Evolutionary conservation across 2,113 vertebrate genomes (phyloP), one percentile per base, ranked within the genome.

Genomic region (Pollachius pollachius): DNA sequence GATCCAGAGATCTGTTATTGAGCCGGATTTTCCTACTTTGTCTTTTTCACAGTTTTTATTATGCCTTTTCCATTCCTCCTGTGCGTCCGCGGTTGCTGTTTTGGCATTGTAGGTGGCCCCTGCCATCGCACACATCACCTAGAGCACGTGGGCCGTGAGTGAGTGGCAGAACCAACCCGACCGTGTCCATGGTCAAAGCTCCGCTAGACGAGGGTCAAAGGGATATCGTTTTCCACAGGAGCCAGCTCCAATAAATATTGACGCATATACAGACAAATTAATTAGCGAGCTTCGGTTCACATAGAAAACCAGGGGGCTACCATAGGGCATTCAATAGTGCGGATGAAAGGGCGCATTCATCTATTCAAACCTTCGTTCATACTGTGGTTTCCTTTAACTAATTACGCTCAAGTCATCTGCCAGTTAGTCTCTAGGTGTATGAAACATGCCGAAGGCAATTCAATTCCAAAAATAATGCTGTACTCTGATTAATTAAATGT

Each of bases 181-280:
- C 41, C 41, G 11, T 12, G 12, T 48, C 41, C 11, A 8, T 48
- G 41, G 41, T 48, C 41, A 9, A 13, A 9, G 41, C 41, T 23
- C 41, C 41, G 41, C 12, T 9, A 2, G 41, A 13, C 9, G 41
- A 48, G 41, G 41, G 41, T 48, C 41, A 48, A 48, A 48, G 41
- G 37, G 76, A 86, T 64, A 72, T 19, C 63, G 64, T 71, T 67
- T 64, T 71, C 60, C 68, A 77, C 58, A 23, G 19, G 15, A 70
- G 81, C 68, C 61, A 67, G 72, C 65, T 48, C 70, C 77, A 63
- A 68, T 74, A 76, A 87, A 83, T 84, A 88, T 87, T 34, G 75
- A 84, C 82, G 76, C 64, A 71, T 73, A 70, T 72, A 17, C 75
- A 5, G 11, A 34, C 54, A 82, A 81, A 90, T 85, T 74, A 85